These are phyloP conservation scores for Tenthredo mesomela DNA, from an alignment of 2,888 invertebrate genomes.

Conservation along the genomic window DNA sequence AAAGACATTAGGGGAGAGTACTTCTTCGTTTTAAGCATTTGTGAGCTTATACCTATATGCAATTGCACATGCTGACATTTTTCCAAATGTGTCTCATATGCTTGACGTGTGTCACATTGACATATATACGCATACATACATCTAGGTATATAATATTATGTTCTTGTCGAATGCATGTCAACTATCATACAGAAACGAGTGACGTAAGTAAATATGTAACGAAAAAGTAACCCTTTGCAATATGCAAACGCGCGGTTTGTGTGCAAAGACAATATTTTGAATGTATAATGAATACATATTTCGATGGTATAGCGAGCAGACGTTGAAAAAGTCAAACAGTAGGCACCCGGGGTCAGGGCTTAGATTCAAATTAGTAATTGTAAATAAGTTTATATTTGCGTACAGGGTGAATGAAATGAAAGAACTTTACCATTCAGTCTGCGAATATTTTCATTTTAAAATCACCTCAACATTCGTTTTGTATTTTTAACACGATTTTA, in stretches of 20 bases:
- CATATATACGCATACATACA: neutral
- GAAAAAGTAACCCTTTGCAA: constrained; percentile 55
- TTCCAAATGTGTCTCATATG: neutral
- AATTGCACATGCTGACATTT: neutral
- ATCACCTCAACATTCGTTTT: neutral
- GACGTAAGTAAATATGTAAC: constrained; percentile 49
- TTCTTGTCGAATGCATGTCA: neutral
- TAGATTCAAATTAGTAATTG: constrained; percentile 44
- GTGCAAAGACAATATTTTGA: constrained; percentile 71
- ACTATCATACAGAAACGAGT: neutral
- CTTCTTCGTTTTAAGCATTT: neutral
- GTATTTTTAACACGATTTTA: neutral
- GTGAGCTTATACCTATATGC: neutral
- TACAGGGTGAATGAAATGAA: constrained; percentile 9
- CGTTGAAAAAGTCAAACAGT: constrained; percentile 46
- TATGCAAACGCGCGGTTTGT: constrained; percentile 48
- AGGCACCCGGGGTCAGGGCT: neutral
- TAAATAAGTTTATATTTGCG: constrained; percentile 40
- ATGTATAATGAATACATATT: constrained; percentile 71
- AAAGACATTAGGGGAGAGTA: neutral
- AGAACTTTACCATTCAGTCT: neutral
- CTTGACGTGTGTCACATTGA: neutral
- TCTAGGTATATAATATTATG: neutral
- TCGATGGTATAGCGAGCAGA: neutral
- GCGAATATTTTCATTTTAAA: constrained; percentile 1